Percentiles rank a stretch among this genome's conserved stretches.
Evolutionary conservation across 2,113 vertebrate species (phyloP).

Genomic region (Paratilapia polleni): DNA sequence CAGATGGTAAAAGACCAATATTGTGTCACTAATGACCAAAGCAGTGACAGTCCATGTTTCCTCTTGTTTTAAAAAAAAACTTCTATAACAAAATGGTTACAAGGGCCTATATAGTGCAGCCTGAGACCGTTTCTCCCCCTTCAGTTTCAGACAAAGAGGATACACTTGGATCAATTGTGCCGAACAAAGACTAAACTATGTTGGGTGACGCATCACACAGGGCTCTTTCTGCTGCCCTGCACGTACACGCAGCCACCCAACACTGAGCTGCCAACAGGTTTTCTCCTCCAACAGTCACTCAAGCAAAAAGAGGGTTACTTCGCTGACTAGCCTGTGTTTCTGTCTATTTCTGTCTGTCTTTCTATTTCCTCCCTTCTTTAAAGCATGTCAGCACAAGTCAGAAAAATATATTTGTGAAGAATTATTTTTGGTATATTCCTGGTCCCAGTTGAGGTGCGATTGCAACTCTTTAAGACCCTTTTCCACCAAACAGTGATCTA

Average conservation of each 20-base stretch:
- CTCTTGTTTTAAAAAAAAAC: conserved; percentile 48
- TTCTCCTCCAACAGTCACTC: conserved; percentile 72
- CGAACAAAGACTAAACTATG: conserved; percentile 75
- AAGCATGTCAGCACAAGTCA: conserved; percentile 43
- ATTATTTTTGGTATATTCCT: conserved; percentile 65
- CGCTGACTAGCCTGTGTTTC: conserved; percentile 1
- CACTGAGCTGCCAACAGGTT: conserved; percentile 75
- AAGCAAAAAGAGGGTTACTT: conserved; percentile 66
- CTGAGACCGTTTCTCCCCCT: conserved; percentile 57
- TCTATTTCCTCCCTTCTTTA: conserved; percentile 21
- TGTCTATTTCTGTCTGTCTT: not conserved
- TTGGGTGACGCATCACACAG: conserved; percentile 76
- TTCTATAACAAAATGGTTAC: conserved; percentile 62
- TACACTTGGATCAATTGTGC: conserved; percentile 78
- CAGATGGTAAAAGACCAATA: conserved; percentile 61
- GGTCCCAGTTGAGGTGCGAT: not conserved
- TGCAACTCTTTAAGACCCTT: not conserved
- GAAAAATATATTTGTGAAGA: conserved; percentile 22
- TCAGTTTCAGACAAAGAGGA: conserved; percentile 73
- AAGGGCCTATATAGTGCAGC: conserved; percentile 70
- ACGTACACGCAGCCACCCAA: conserved; percentile 69
- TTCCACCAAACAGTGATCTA: not conserved
- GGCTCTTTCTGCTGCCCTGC: conserved; percentile 74
- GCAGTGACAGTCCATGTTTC: conserved; percentile 48
- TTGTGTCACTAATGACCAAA: conserved; percentile 49